Evolutionary conservation across 2,888 invertebrate species (phyloP), one percentile per base, ranked within the genome.

Genomic region (Nephrotoma guestfalica): DNA sequence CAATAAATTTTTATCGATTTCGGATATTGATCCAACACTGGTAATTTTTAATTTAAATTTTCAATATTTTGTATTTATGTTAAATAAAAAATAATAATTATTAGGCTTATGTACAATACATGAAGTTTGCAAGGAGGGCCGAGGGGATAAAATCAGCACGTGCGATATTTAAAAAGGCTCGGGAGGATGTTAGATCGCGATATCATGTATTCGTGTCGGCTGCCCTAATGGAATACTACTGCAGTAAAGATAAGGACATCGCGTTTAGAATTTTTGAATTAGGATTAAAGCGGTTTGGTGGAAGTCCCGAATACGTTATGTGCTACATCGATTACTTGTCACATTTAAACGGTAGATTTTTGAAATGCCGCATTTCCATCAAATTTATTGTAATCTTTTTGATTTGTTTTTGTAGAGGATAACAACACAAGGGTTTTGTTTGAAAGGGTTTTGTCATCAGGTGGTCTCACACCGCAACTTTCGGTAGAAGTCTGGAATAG

Each of bases 381-480:
- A 71, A 84, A 83, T 86, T 71, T 40, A n/a, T 83, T 43, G 85
- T 9, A 15, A 88, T 51, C 3, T n/a, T 71, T 7, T 7, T 71
- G 51, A 15, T 30, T 71, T 9, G 7, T 71, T 86, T 88, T 92
- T 93, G 9, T 92, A 97, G 99, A 99, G 94, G 99, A 99, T 90
- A 99, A 99, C 92, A 99, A 99, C 91, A 99, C 99, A 0, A 93
- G 99, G 86, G 99, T 99, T n/a, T 92, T 99, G 83, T 99, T 99
- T 92, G 99, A 99, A 91, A 93, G 99, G 15, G 98, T 99, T 1
- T 93, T 99, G 0, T 97, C 98, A 0, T 97, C 98, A 0, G 98
- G 97, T 84, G 97, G 96, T 87, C 92, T 99, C 85, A 95, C 97
- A 89, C 95, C 97, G 0, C 98, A 98, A 90, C 96, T 97, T 91